phyloP scores from a whole-genome alignment of 2,797 vertebrate species.

The Syndactyla subalaris region DNA sequence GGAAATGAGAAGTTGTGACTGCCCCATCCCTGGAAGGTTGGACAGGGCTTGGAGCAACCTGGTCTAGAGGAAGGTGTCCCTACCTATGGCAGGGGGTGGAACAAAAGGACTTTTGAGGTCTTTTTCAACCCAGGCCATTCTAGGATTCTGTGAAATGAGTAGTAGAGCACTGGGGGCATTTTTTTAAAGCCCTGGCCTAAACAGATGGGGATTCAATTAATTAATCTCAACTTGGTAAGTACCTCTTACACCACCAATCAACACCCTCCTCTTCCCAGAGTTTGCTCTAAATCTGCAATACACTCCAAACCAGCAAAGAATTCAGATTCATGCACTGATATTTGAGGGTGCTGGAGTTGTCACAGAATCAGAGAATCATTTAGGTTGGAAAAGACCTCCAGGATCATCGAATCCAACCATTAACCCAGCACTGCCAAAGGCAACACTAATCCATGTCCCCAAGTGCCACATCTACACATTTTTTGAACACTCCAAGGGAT shows the following conservation, averaged over 20 bases:
- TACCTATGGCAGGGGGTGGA: background rate
- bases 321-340: background rate
- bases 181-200: background rate
- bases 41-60: accelerated
- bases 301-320: background rate
- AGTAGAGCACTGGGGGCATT: background rate
- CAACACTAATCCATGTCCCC: background rate
- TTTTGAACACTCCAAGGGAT: background rate
- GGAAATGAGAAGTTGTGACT: background rate
- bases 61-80: background rate
- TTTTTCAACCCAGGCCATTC: background rate
- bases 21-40: background rate
- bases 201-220: background rate
- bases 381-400: background rate
- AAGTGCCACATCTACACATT: background rate
- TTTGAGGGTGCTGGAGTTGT: background rate
- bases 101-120: background rate
- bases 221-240: background rate
- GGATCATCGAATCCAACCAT: accelerated
- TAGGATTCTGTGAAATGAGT: background rate
- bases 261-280: background rate
- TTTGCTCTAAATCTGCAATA: background rate
- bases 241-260: background rate
- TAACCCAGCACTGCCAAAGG: background rate
- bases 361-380: background rate